These are phyloP conservation scores for Drosophila maculinotata DNA, from an alignment of 2,888 invertebrate species.

Conservation along the genomic window DNA sequence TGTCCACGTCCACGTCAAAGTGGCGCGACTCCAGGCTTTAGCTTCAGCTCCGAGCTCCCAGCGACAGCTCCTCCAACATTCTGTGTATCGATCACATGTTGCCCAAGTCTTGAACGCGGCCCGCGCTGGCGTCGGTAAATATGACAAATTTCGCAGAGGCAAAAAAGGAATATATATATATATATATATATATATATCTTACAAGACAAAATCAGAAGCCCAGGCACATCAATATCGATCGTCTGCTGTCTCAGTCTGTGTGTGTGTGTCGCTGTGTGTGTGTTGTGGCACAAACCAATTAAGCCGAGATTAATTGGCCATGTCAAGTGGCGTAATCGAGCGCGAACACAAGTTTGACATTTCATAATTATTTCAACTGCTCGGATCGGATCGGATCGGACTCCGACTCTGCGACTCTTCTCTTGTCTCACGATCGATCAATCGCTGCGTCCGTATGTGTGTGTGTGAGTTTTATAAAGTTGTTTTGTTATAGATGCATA, in stretches of 20 bases:
- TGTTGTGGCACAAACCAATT: slow-evolving; percentile 81
- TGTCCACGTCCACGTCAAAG: slow-evolving; percentile 45
- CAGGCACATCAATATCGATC: slow-evolving; percentile 75
- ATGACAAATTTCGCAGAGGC: slow-evolving; percentile 70
- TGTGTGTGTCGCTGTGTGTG: slow-evolving; percentile 29
- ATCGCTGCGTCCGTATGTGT: slow-evolving; percentile 24
- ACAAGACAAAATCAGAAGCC: slow-evolving; percentile 72
- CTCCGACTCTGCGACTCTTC: slow-evolving; percentile 32
- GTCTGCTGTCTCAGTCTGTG: slow-evolving; percentile 37
- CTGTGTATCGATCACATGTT: slow-evolving; percentile 70
- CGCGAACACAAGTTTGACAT: slow-evolving; percentile 82
- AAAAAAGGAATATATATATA: slow-evolving; percentile 27
- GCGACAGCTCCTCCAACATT: slow-evolving; percentile 14
- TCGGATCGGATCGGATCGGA: slow-evolving; percentile 17
- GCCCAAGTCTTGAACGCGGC: slow-evolving; percentile 33
- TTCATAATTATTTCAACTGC: slow-evolving; percentile 82
- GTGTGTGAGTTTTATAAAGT: slow-evolving; percentile 36
- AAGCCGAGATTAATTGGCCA: slow-evolving; percentile 82
- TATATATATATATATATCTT: slow-evolving; percentile 33
- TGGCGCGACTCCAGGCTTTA: slow-evolving; percentile 29
- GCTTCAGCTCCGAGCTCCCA: slow-evolving; percentile 16
- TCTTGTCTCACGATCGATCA: slow-evolving; percentile 72
- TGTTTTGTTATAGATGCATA: slow-evolving; percentile 43
- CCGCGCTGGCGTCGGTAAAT: slow-evolving; percentile 65
- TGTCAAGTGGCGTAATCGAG: slow-evolving; percentile 83